Percentiles rank a stretch among this genome's conserved stretches.
Evolutionary conservation across 2,888 invertebrate genomes (phyloP).

Genomic region (Drosophila infuscata): DNA sequence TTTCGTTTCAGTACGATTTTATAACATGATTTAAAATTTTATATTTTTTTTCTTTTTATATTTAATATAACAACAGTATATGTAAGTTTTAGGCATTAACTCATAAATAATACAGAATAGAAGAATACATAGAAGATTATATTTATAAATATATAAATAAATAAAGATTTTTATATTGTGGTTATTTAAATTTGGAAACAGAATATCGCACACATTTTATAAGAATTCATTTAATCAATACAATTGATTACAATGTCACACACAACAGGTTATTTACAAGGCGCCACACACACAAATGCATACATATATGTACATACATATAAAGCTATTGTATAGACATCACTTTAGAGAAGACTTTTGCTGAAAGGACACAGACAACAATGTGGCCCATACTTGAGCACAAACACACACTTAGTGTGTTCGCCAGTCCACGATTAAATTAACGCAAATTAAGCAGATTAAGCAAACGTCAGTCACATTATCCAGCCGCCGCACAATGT

Average conservation of each 20-base stretch:
- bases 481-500: constrained; percentile 51
- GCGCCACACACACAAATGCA: background rate
- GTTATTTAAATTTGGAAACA: background rate
- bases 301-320: background rate
- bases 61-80: background rate
- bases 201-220: background rate
- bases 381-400: constrained; percentile 32
- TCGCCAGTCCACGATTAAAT: constrained; percentile 60
- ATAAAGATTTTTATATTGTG: background rate
- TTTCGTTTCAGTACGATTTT: background rate
- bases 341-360: constrained; percentile 26
- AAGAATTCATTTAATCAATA: background rate
- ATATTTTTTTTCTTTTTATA: background rate
- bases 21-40: background rate
- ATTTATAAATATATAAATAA: background rate
- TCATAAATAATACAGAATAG: background rate
- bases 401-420: constrained; percentile 4
- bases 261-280: constrained; percentile 73
- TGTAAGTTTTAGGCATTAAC: background rate
- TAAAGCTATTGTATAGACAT: constrained; percentile 2
- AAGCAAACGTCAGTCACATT: constrained; percentile 72
- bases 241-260: background rate
- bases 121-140: background rate
- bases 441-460: constrained; percentile 75
- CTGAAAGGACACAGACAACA: constrained; percentile 48